Base-by-base conservation (phyloP, 2,797 vertebrate species). In the Melanogrammus aeglefinus region DNA sequence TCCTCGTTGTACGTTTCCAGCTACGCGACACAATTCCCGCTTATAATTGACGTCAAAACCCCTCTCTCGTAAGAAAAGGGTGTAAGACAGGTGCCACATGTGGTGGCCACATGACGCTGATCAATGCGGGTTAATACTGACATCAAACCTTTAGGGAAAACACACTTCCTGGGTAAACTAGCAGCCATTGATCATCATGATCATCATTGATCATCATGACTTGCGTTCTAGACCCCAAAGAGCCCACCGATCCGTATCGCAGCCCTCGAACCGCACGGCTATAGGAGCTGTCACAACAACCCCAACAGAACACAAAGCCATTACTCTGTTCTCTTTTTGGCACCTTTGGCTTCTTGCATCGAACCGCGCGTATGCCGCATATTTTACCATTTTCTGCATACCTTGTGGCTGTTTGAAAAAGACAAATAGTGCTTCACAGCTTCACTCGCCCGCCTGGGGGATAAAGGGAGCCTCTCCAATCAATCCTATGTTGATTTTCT, bases 291-390 rank as follows among this genome's bases (percentile, higher is more conserved):
- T 13, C 72, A 78, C 44, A 71, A 39, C 82, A 47, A 38, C 35
- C 72, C 79, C 47, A 10, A 21, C 31, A 39, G 12, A 77, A 38
- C 72, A 73, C 33, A 73, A 47, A 36, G 71, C 76, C 76, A 76
- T 41, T 77, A 16, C 51, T 76, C 75, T 38, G 33, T 79, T 73
- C 16, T 29, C 57, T 72, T 39, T 80, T 73, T 31, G 27, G 18
- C 73, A 35, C 78, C 21, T 76, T 77, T 44, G 82, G 75, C 78
- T 76, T 72, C 57, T 77, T 74, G 27, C 51, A 78, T 27, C 72
- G 74, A 76, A 73, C 44, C 73, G 76, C 84, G n/a, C 21, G 2
- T 63, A 82, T 71, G 63, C 78, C 80, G 77, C 47, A 63, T 73
- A 81, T 39, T 72, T 86, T 57, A 29, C 73, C 18, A 70, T 78